Evolutionary conservation across 2,113 vertebrate species (phyloP), one percentile per base, ranked within the genome.

Genomic region (Boleophthalmus pectinirostris): DNA sequence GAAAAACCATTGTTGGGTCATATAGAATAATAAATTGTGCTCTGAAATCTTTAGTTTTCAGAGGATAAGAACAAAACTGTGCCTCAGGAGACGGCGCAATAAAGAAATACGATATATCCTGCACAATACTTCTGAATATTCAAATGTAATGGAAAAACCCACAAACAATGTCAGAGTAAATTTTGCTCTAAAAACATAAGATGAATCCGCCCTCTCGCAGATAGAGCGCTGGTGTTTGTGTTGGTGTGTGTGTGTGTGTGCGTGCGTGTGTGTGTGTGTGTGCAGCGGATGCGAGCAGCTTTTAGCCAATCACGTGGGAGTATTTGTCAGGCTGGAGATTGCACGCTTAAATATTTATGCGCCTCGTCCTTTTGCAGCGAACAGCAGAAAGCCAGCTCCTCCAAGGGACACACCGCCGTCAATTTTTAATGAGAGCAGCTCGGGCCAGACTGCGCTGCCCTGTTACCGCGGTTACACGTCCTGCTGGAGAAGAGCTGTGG

Each of bases 251-350:
- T 86, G 87, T 70, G 86, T 83, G 85, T 86, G 87, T 70, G 86
- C 70, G 29, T 29, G 29, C 4, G 43, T 20, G 23, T 72, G 65
- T 79, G 58, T 49, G 82, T 73, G 70, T 83, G 85, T 86, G 87
- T 70, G 86, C 71, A 84, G 87, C 82, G 84, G 88, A 87, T 80
- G 84, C 77, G 76, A 89, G 85, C 70, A 0, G 73, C 86, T 92
- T 92, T 92, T 87, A 90, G 72, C 93, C 92, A 94, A 93, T 94
- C 94, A 93, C 86, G 91, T 87, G 93, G 91, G 87, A 92, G 92
- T 93, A 92, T 93, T 94, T 93, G 93, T 94, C 93, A 94, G 93
- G 93, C 93, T 94, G 93, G 93, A 94, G 93, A 94, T 94, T 94
- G 93, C 92, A 88, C 88, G 93, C 82, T 94, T 70, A 94, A 94